Evolutionary conservation across 2,113 vertebrate genomes (phyloP).

Genomic region (Aythya baeri): DNA sequence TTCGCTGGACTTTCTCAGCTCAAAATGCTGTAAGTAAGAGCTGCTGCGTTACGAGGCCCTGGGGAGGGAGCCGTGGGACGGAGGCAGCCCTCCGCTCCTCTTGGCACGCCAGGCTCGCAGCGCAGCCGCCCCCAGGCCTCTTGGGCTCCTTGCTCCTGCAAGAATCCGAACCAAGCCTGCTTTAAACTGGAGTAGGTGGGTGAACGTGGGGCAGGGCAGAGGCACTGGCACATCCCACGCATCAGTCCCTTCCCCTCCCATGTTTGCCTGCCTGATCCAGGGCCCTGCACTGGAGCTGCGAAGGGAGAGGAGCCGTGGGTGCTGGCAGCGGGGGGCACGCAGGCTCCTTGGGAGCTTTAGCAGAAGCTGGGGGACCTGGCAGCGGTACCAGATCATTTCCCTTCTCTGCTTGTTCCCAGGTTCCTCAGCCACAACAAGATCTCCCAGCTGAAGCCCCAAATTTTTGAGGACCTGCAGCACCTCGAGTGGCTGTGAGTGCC

Average conservation of each 20-base stretch:
- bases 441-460: conserved; percentile 32
- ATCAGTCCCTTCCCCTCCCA: accelerated
- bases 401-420: not conserved
- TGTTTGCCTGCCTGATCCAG: not conserved
- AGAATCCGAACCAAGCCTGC: too few species aligned
- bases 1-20: conserved; percentile 62
- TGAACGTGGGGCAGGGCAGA: not conserved
- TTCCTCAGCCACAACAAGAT: conserved; percentile 75
- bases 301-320: not conserved
- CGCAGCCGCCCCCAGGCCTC: accelerated
- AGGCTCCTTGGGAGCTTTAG: too few species aligned
- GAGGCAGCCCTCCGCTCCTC: accelerated
- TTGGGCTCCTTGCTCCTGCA: not conserved
- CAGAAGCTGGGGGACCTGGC: accelerated
- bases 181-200: too few species aligned
- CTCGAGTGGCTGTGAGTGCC: conserved; percentile 74
- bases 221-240: not conserved
- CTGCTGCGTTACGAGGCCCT: not conserved
- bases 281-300: too few species aligned
- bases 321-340: accelerated
- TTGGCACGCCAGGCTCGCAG: not conserved
- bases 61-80: not conserved
- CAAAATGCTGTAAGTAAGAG: conserved; percentile 46
- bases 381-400: too few species aligned
- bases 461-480: conserved; percentile 67